Percentiles rank a stretch among this genome's conserved stretches.
These are phyloP conservation scores for Lagothrix lagotricha DNA, from an alignment of 2,797 vertebrate genomes.

Conservation along the genomic window DNA sequence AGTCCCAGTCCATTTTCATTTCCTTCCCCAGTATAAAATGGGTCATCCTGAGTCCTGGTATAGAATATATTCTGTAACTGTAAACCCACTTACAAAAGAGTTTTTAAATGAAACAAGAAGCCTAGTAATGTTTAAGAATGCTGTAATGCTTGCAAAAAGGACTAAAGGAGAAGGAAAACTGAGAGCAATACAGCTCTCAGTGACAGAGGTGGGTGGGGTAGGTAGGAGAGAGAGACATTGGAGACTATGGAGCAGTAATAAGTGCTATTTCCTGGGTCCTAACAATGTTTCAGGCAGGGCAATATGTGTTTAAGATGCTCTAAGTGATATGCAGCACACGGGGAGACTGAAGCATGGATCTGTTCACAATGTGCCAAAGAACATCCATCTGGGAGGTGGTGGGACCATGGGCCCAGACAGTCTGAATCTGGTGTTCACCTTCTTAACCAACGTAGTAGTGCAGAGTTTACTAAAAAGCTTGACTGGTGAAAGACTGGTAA, in stretches of 20 bases:
- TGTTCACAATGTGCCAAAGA: neutral
- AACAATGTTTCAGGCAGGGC: neutral
- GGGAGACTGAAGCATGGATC: neutral
- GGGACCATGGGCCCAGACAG: neutral
- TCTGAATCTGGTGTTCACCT: neutral
- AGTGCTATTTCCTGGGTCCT: neutral
- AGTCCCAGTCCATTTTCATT: neutral
- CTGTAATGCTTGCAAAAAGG: neutral
- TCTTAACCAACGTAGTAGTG: neutral
- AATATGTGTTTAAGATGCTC: neutral
- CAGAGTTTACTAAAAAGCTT: neutral
- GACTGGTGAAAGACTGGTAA: neutral
- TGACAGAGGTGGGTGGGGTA: neutral
- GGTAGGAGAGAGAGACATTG: neutral
- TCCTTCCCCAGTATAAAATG: neutral
- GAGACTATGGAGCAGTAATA: neutral
- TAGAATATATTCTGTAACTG: neutral
- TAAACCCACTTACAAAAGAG: neutral
- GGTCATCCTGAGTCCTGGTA: neutral
- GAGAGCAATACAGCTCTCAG: neutral
- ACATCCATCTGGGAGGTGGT: neutral
- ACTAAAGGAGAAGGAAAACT: neutral
- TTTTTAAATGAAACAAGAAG: neutral
- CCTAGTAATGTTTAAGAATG: neutral
- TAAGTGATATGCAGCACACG: too few relatives aligned